A percentile compares a stretch with the other conserved stretches of the same genome.
phyloP scores from a whole-genome alignment of 2,888 invertebrate genomes.

The Torymus texanus region DNA sequence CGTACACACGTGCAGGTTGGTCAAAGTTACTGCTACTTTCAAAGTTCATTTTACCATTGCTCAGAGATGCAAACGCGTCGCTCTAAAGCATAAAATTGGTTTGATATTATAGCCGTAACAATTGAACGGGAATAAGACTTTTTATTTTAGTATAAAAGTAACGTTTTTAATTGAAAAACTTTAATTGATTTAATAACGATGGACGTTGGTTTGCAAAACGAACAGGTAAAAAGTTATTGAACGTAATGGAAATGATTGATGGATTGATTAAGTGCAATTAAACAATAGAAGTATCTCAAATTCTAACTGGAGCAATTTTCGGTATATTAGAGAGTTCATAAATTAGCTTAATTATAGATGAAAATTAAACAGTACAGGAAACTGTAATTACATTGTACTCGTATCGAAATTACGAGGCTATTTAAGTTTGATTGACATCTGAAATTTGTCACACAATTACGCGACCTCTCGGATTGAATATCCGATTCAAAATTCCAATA shows the following conservation, averaged over 20 bases:
- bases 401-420: slow-evolving; percentile 3
- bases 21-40: no score
- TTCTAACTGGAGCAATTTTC: neutral
- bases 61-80: no score
- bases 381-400: slow-evolving; percentile 28
- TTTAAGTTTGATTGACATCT: slow-evolving; percentile 19
- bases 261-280: neutral
- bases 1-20: no score
- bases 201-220: neutral
- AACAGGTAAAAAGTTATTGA: neutral
- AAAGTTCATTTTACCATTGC: no score
- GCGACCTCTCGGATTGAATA: neutral
- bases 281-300: slow-evolving; percentile 13
- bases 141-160: no score
- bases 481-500: slow-evolving; percentile 21
- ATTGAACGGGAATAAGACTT: no score
- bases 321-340: neutral
- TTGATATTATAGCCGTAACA: no score
- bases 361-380: slow-evolving; percentile 19
- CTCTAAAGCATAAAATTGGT: no score
- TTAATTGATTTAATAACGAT: no score
- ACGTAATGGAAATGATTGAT: neutral
- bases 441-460: slow-evolving; percentile 18
- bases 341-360: slow-evolving; percentile 16
- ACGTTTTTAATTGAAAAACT: no score